Percentiles rank a stretch among this genome's conserved stretches.
These are phyloP conservation scores for Coranthus polyacanthus DNA, from an alignment of 2,797 vertebrate genomes.

Conservation along the genomic window DNA sequence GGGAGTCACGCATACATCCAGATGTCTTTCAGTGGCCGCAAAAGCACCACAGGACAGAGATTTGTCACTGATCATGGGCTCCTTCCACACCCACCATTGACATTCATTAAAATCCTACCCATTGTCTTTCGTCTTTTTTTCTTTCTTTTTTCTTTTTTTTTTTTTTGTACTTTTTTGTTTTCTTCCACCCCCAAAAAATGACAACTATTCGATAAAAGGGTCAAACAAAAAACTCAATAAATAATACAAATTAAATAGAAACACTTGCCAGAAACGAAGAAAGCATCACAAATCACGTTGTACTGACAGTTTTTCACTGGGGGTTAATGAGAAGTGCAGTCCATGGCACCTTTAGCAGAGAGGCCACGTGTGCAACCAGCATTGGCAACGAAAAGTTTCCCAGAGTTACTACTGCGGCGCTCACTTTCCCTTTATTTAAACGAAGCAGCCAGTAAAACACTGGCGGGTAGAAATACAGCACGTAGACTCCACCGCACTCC, in stretches of 20 bases:
- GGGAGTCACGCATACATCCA: slow-evolving; percentile 71
- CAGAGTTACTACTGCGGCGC: slow-evolving; percentile 69
- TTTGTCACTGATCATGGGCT: slow-evolving; percentile 66
- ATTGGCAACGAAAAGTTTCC: slow-evolving; percentile 69
- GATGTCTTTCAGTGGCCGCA: slow-evolving; percentile 66
- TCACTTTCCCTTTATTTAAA: slow-evolving; percentile 53
- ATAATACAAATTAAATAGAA: slow-evolving; percentile 72
- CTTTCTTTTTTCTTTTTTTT: slow-evolving; percentile 16
- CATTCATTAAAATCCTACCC: slow-evolving; percentile 75
- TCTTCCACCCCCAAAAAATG: slow-evolving; percentile 10
- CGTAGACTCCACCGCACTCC: slow-evolving; percentile 16
- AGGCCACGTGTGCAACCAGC: slow-evolving; percentile 67
- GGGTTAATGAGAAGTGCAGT: slow-evolving; percentile 66
- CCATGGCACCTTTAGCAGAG: slow-evolving; percentile 62
- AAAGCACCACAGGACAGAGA: slow-evolving; percentile 68
- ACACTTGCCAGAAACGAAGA: slow-evolving; percentile 62
- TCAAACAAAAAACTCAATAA: slow-evolving; percentile 73
- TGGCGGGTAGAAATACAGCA: slow-evolving; percentile 49
- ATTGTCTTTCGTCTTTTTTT: slow-evolving; percentile 48
- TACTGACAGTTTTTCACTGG: slow-evolving; percentile 40
- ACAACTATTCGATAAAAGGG: slow-evolving; percentile 53
- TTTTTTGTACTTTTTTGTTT: too few species aligned
- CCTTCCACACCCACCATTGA: slow-evolving; percentile 74
- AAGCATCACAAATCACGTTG: slow-evolving; percentile 59
- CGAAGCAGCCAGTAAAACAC: slow-evolving; percentile 38